Evolutionary conservation across 37 sponge, comb jelly and placozoan species (phyloP), one percentile per base, ranked within the genome.

Genomic region (Crambe crambe): DNA sequence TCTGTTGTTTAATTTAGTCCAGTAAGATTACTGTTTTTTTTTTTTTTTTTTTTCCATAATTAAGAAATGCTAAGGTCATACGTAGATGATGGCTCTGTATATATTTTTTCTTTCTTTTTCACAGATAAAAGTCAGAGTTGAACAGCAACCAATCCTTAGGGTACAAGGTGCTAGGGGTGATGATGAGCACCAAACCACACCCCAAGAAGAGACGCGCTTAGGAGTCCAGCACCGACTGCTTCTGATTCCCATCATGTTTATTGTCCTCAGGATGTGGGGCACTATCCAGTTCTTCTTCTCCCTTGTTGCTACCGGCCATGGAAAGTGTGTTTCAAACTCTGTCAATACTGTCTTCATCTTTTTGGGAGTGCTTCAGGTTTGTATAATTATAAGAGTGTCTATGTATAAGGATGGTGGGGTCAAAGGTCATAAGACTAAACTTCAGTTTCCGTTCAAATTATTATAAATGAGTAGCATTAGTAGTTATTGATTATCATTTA

Each of bases 201-300:
- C 51, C 6, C 51, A 47, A 12, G 25, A 61, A 8, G 63, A 61
- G 12, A 20, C 63, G 6, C 12, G 63, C 5, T 8, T 29, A 29
- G 63, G 15, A 61, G 58, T 75, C 21, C 38, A 87, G 29, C 27
- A 60, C 1, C 26, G 72, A 31, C 81, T 87, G 9, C 72, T 77
- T 2, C 40, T 73, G n/a, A 80, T 87, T 6, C 87, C 87, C 3
- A 6, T 87, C 3, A 75, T 73, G 70, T 87, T 87, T 36, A 37
- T 87, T 1, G 35, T 87, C 30, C 81, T 87, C 21, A 56, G 87
- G 61, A 73, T 87, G 30, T 87, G 87, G 87, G 87, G 87, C 6
- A 73, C 81, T 23, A 63, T 80, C 21, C 87, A 80, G 47, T 78
- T 86, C 80, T 86, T 86, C 64, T 78, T 69, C 42, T 66, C 71